Evolutionary conservation across 2,113 vertebrate genomes (phyloP), one percentile per base, ranked within the genome.

Genomic region (Shinisaurus crocodilurus): DNA sequence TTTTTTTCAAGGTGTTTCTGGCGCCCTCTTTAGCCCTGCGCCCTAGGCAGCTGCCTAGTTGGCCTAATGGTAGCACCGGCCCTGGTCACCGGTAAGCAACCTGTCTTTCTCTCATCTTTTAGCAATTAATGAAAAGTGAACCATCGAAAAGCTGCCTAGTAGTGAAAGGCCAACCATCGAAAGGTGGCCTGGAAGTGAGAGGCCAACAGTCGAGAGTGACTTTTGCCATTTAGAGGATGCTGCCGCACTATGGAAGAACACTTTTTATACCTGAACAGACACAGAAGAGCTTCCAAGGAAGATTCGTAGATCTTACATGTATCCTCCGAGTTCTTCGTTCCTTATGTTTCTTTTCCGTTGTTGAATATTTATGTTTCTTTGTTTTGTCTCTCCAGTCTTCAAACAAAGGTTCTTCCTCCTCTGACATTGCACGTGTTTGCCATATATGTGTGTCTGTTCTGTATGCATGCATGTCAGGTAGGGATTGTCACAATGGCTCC

Each of bases 231-330:
- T 69, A 69, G 29, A 65, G 15, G 13, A 23, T 23, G 27, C 67
- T 69, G 67, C 67, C 8, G 67, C 6, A 12, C 54, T 54, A 12
- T 12, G 54, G 54, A 54, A n/a, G n/a, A n/a, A n/a, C n/a, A n/a
- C n/a, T n/a, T n/a, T n/a, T n/a, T n/a, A n/a, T n/a, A n/a, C n/a
- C n/a, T 40, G n/a, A 60, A 67, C 10, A 40, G n/a, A 1, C 82
- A 32, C 37, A 15, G 34, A 23, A 40, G 15, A n/a, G 34, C 54
- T 63, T 15, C 32, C 50, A 6, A 57, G 50, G 9, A 6, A 5
- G 40, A 13, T 43, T 3, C 3, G 4, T 29, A 2, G n/a, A n/a
- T n/a, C n/a, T n/a, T 8, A 6, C 16, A 2, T 2, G 18, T 8
- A 40, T n/a, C n/a, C 6, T 25, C 1, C 2, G n/a, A 20, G 34